These are phyloP conservation scores for Lepeophtheirus nordmannii DNA, from an alignment of 2,888 invertebrate species.

Conservation along the genomic window DNA sequence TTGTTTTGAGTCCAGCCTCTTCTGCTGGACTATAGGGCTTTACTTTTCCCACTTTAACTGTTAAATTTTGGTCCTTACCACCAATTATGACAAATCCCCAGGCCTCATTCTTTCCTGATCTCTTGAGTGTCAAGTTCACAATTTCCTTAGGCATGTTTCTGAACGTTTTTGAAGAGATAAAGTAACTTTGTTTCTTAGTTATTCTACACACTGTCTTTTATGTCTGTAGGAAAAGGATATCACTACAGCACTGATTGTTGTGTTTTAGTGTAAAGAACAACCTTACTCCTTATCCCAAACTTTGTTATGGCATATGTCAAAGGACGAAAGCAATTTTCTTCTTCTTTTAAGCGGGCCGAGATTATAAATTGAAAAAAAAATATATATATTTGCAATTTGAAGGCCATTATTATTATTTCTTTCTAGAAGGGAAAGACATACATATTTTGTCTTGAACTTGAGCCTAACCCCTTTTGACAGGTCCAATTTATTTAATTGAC, in stretches of 20 bases:
- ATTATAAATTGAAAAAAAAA: background rate
- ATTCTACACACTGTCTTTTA: no score
- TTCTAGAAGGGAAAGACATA: background rate
- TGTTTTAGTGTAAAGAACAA: no score
- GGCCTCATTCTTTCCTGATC: slow-evolving; percentile 8
- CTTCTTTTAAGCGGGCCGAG: background rate
- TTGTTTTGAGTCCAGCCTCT: slow-evolving; percentile 12
- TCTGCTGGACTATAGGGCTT: slow-evolving; percentile 23
- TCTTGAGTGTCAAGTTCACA: background rate
- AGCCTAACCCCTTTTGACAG: background rate
- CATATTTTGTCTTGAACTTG: background rate
- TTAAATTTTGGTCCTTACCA: slow-evolving; percentile 22
- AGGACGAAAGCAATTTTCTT: background rate
- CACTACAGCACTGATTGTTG: no score
- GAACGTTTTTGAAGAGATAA: background rate
- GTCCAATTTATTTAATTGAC: no score
- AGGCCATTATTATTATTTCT: background rate
- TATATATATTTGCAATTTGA: background rate
- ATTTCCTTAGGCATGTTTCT: slow-evolving; percentile 22
- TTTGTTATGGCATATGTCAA: background rate
- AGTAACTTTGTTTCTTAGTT: no score
- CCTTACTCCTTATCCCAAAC: background rate
- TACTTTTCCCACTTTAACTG: slow-evolving; percentile 17
- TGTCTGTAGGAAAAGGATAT: no score
- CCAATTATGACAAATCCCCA: slow-evolving; percentile 24